These are phyloP conservation scores for Akabosia matsudoensis DNA, from an alignment of 1,140 invertebrate species.

Conservation along the genomic window DNA sequence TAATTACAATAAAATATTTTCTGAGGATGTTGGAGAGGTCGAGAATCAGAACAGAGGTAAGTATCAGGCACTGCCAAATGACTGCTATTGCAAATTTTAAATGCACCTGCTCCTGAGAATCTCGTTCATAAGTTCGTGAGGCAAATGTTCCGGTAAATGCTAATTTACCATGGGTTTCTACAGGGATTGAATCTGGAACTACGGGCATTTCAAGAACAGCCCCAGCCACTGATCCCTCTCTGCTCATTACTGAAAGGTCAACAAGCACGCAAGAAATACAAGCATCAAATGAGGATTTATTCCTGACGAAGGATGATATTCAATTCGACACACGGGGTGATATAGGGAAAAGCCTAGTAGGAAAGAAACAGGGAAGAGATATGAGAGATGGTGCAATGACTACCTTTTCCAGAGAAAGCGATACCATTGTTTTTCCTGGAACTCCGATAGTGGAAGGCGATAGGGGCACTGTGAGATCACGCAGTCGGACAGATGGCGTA, in stretches of 20 bases:
- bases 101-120: too few relatives aligned
- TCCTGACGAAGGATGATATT: background rate
- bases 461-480: background rate
- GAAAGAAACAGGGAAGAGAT: background rate
- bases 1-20: too few relatives aligned
- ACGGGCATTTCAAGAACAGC: constrained; percentile 29
- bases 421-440: constrained; percentile 29
- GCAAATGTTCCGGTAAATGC: too few relatives aligned
- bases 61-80: too few relatives aligned
- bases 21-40: too few relatives aligned
- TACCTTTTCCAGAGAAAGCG: constrained; percentile 4
- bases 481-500: background rate
- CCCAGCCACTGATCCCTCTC: constrained; percentile 27
- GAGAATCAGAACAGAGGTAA: too few relatives aligned
- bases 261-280: constrained; percentile 38
- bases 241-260: constrained; percentile 20
- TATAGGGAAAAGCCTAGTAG: background rate
- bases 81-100: too few relatives aligned
- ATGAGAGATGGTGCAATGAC: background rate
- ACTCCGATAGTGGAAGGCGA: background rate
- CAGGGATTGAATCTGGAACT: constrained; percentile 27
- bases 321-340: background rate
- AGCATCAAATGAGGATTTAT: background rate
- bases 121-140: too few relatives aligned
- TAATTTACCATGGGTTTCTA: background rate